Percentiles rank a stretch among this genome's conserved stretches.
These are phyloP conservation scores for Drosophila dunni DNA, from an alignment of 1,140 invertebrate species.

Conservation along the genomic window DNA sequence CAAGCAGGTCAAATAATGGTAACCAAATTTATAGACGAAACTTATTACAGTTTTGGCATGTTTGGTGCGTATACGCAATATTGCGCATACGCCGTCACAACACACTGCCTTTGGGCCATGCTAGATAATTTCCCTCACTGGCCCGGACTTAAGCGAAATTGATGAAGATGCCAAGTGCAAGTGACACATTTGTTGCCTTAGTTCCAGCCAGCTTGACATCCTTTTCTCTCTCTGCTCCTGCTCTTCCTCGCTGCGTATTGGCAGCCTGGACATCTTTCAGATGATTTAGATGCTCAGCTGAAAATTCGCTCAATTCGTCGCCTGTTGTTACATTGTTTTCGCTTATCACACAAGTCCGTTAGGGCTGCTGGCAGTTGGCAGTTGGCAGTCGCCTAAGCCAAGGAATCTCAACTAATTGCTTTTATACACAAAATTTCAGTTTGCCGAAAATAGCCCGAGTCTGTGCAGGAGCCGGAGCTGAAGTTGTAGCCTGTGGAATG, in stretches of 20 bases:
- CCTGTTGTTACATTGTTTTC: constrained; percentile 45
- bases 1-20: constrained; percentile 81
- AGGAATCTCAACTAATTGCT: constrained; percentile 77
- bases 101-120: constrained; percentile 22
- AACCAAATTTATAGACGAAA: constrained; percentile 75
- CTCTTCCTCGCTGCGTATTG: neutral
- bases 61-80: constrained; percentile 43
- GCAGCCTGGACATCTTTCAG: constrained; percentile 37
- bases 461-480: constrained; percentile 5
- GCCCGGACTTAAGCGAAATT: constrained; percentile 68
- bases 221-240: too few species aligned
- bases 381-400: constrained; percentile 7
- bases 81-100: constrained; percentile 16
- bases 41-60: constrained; percentile 43
- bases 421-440: constrained; percentile 53
- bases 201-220: neutral
- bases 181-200: constrained; percentile 57
- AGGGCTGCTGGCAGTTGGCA: constrained; percentile 8
- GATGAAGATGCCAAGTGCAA: constrained; percentile 79
- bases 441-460: constrained; percentile 16
- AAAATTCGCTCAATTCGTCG: constrained; percentile 27
- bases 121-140: constrained; percentile 43
- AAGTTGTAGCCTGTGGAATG: neutral
- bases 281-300: constrained; percentile 41
- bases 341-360: constrained; percentile 31